A percentile compares a stretch with the other conserved stretches of the same genome.
Evolutionary conservation across 2,113 vertebrate species (phyloP).

Genomic region (Platanista minor): DNA sequence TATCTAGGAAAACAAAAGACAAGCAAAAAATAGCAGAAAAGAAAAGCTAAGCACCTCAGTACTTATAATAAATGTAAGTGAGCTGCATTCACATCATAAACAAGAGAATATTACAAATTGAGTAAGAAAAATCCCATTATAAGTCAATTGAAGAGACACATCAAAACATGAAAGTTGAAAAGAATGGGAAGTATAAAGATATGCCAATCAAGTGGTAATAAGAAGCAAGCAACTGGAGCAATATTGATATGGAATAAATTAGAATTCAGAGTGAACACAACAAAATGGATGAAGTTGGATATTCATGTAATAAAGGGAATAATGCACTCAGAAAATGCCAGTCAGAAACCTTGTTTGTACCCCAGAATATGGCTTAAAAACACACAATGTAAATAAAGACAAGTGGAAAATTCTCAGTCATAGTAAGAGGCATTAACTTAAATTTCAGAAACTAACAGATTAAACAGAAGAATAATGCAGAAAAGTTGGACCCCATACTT

Average conservation of each 20-base stretch:
- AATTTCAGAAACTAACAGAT: neutral
- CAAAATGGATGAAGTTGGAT: neutral
- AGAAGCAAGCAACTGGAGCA: neutral
- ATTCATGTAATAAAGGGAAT: neutral
- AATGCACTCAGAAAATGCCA: accelerated
- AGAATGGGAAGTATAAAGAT: neutral
- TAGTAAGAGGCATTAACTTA: neutral
- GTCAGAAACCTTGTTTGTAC: neutral
- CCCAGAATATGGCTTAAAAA: neutral
- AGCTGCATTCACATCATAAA: neutral
- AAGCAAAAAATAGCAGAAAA: neutral
- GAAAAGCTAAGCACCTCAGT: neutral
- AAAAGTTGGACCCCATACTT: neutral
- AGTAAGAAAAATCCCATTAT: neutral
- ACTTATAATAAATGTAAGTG: neutral
- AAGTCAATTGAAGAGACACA: neutral
- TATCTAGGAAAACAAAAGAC: neutral
- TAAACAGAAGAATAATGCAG: neutral
- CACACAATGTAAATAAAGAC: neutral
- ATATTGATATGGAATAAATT: neutral
- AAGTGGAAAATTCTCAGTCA: neutral
- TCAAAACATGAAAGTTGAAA: neutral
- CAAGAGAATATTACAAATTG: neutral
- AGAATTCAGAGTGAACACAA: neutral
- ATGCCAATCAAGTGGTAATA: neutral